Evolutionary conservation across 2,797 vertebrate species (phyloP), one percentile per base, ranked within the genome.

Genomic region (Lacerta bilineata): DNA sequence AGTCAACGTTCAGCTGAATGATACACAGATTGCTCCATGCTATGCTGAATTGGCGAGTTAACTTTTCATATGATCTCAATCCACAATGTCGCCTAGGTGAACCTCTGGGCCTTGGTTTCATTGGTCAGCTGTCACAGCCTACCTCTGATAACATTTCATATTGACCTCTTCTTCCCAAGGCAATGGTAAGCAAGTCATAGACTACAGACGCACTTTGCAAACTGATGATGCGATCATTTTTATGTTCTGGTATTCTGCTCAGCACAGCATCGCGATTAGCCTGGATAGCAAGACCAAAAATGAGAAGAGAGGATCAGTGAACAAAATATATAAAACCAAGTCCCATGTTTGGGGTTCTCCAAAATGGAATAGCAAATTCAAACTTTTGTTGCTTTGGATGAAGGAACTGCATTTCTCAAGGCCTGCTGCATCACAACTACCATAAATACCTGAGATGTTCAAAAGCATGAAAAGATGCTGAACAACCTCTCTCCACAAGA

Each of bases 121-220:
- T n/a, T 43, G 15, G 3, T 77, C 74, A 77, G 23, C n/a, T 80
- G 8, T 11, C n/a, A 69, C 2, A 2, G 1, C 94, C 46, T 94
- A 99, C 99, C 98, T 99, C 99, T 5, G 99, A 99, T 43, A 99
- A 97, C 99, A 99, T 99, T 97, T 99, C 99, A 61, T 99, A 99
- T 91, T 99, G 99, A 89, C 99, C 99, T 90, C 99, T 98, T 94
- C 99, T 98, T 86, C 99, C 99, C 89, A 99, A 97, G 41, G 99
- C 98, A 4, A 99, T 99, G 1, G 99, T 99, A 92, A 99, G 98
- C 80, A 99, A 96, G 95, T 99, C 99, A 0, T 99, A 99, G 80
- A 99, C 98, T 89, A 99, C 98, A 1, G 99, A 99, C 0, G 99
- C 99, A 1, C 98, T 99, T 96, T 99, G 99, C 75, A 99, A 96